Percentiles rank a stretch among this genome's conserved stretches.
Evolutionary conservation across 2,797 vertebrate species (phyloP).

Genomic region (Carapus acus): DNA sequence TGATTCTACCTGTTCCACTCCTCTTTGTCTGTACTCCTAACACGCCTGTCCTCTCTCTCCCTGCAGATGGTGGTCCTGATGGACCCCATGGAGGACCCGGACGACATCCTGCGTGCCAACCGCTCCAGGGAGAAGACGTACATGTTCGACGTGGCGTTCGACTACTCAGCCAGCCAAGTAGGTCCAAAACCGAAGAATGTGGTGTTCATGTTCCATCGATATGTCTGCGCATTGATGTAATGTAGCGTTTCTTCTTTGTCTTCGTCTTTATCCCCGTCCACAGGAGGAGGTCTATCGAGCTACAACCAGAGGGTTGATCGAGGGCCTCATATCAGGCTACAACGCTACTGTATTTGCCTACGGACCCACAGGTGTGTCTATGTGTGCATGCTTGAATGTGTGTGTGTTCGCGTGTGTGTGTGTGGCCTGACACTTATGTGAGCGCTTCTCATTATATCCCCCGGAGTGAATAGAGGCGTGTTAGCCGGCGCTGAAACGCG

Average conservation of each 20-base stretch:
- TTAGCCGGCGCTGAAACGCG: conserved; percentile 7
- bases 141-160: conserved; percentile 86
- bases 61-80: conserved; percentile 85
- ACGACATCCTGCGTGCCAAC: conserved; percentile 81
- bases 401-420: conserved; percentile 7
- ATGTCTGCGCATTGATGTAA: background rate
- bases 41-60: conserved; percentile 2
- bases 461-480: conserved; percentile 12
- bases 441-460: background rate
- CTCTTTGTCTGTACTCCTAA: conserved; percentile 4
- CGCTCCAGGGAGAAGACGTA: conserved; percentile 89
- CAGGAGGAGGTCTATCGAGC: conserved; percentile 88
- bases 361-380: conserved; percentile 83
- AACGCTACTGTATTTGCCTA: conserved; percentile 92
- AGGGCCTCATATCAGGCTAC: conserved; percentile 87
- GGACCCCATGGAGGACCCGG: conserved; percentile 87
- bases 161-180: conserved; percentile 83
- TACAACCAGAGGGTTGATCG: conserved; percentile 84
- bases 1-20: background rate
- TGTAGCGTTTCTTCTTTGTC: background rate
- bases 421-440: too few species aligned
- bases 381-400: conserved; percentile 31
- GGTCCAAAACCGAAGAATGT: background rate
- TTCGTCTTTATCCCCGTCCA: too few species aligned
- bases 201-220: background rate